Base-by-base conservation (phyloP, 2,888 invertebrate genomes). In the Sesamia inferens region DNA sequence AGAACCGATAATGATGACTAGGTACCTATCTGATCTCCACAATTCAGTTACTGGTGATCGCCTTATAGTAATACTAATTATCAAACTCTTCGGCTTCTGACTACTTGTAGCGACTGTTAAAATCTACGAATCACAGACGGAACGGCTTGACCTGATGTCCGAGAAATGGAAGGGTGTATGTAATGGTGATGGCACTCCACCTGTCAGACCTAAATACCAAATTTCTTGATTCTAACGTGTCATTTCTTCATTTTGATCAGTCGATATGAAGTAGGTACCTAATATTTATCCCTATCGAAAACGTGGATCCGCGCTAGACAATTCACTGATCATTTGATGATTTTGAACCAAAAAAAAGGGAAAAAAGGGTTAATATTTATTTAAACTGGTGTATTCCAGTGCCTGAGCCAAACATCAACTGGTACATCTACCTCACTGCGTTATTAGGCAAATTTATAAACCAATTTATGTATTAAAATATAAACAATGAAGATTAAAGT, bases 381-480 rank as follows among this genome's bases (percentile, higher is more conserved):
- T 47, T 47, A 48, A 48, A 48, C 48, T 8, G 14, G 7, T 22
- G 7, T 44, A 55, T 16, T 39, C 31, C 4, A 48, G 0, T 31
- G n/a, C 24, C 4, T 44, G 0, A 16, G 16, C 14, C 14, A 19
- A 48, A 8, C 51, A 47, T n/a, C 19, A 78, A 78, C 65, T 63
- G 71, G 64, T 62, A 22, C 54, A 16, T 68, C 47, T 47, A 74
- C 80, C 84, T 66, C 16, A 39, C 51, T 57, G 54, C 22, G 57
- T 70, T 61, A 75, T 79, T 74, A 72, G 22, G 57, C 67, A 74
- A 84, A 69, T 73, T 81, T 39, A 67, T 76, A 68, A 81, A 71
- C 71, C 59, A 74, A 76, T 72, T 71, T 72, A 39, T n/a, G 58
- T 77, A 85, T 77, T 82, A 71, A 76, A 80, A 76, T 71, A 72